A percentile compares a stretch with the other conserved stretches of the same genome.
These are phyloP conservation scores for Drosophila paranaensis DNA, from an alignment of 2,888 invertebrate species.

Conservation along the genomic window DNA sequence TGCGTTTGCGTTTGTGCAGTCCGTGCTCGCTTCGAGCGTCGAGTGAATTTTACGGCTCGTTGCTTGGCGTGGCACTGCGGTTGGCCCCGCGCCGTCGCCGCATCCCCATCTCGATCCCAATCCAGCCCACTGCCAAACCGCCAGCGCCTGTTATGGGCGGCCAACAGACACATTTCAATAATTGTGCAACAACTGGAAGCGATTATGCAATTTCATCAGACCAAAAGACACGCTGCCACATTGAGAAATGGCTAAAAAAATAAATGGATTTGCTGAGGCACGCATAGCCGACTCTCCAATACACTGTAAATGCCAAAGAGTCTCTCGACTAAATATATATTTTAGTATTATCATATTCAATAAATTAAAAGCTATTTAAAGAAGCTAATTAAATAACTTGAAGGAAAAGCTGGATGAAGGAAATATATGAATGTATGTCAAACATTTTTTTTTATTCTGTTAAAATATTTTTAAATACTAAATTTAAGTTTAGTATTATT, in stretches of 20 bases:
- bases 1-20: constrained; percentile 31
- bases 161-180: constrained; percentile 76
- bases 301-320: constrained; percentile 13
- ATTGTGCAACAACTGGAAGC: constrained; percentile 80
- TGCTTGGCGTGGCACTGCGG: constrained; percentile 59
- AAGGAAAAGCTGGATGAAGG: too few species aligned
- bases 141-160: constrained; percentile 41
- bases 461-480: too few species aligned
- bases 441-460: too few species aligned
- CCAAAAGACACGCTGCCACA: constrained; percentile 71
- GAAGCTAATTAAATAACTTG: too few species aligned
- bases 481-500: too few species aligned
- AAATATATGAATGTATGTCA: too few species aligned
- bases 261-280: constrained; percentile 7
- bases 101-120: too few species aligned
- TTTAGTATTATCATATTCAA: too few species aligned
- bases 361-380: too few species aligned
- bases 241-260: constrained; percentile 64
- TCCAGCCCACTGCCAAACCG: neutral
- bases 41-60: constrained; percentile 79
- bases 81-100: constrained; percentile 14
- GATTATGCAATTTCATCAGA: constrained; percentile 81
- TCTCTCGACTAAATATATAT: neutral
- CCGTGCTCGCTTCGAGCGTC: constrained; percentile 48
- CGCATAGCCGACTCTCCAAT: constrained; percentile 25